Conservation (phyloP, 2,888 invertebrate species). For the Drosophila helvetica region DNA sequence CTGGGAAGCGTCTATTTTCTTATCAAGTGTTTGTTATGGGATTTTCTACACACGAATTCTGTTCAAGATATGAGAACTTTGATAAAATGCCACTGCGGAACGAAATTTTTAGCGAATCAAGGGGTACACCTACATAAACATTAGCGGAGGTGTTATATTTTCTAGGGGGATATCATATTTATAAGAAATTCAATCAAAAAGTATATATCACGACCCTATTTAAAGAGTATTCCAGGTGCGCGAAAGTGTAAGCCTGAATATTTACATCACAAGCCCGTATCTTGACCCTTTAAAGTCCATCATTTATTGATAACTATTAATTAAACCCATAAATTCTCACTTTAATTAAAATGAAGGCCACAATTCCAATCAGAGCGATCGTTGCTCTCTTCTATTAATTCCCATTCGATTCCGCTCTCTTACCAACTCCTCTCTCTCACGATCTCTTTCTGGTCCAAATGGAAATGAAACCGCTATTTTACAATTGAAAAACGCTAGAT, state of each 20-base stretch:
- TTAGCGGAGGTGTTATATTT: not conserved
- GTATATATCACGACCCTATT: too few species aligned
- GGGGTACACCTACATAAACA: conserved; percentile 14
- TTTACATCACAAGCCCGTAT: not conserved
- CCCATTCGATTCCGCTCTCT: not conserved
- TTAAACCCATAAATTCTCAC: not conserved
- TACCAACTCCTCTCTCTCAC: not conserved
- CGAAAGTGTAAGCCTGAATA: not conserved
- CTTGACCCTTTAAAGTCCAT: not conserved
- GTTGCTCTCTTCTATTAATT: not conserved
- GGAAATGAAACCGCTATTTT: too few species aligned
- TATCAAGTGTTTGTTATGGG: conserved; percentile 68
- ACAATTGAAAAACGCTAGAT: too few species aligned
- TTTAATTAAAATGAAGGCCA: not conserved
- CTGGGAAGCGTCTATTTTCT: conserved; percentile 44
- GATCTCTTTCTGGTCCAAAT: too few species aligned
- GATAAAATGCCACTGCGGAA: conserved; percentile 59
- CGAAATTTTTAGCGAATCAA: conserved; percentile 33
- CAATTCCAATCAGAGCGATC: not conserved
- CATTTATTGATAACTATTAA: not conserved
- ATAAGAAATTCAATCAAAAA: not conserved
- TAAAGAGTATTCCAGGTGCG: not conserved
- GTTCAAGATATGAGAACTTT: conserved; percentile 57
- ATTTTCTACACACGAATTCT: conserved; percentile 44
- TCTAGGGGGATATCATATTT: not conserved